A percentile compares a stretch with the other conserved stretches of the same genome.
These are phyloP conservation scores for Vanacampus margaritifer DNA, from an alignment of 2,113 vertebrate species.

Conservation along the genomic window DNA sequence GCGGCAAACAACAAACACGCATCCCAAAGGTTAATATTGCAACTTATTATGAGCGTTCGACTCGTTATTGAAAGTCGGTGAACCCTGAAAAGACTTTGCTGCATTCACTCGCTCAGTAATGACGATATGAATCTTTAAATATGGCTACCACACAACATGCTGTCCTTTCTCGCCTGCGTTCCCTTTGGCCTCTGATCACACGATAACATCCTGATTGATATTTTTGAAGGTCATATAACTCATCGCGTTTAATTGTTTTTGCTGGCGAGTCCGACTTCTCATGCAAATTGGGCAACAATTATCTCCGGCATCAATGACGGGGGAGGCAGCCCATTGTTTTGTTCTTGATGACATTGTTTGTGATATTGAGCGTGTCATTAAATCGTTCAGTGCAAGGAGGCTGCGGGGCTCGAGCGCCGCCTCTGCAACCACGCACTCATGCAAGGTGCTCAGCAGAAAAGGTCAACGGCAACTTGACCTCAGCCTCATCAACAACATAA, in stretches of 20 bases:
- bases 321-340: slow-evolving; percentile 56
- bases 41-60: slow-evolving; percentile 19
- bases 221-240: slow-evolving; percentile 64
- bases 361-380: slow-evolving; percentile 58
- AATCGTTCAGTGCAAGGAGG: slow-evolving; percentile 42
- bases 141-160: not conserved
- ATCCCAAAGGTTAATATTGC: slow-evolving; percentile 21
- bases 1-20: slow-evolving; percentile 25
- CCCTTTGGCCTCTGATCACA: slow-evolving; percentile 44
- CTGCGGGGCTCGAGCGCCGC: slow-evolving; percentile 34
- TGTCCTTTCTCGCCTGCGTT: slow-evolving; percentile 3
- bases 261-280: slow-evolving; percentile 59
- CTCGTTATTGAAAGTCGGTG: slow-evolving; percentile 12
- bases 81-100: slow-evolving; percentile 9
- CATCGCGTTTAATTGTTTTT: slow-evolving; percentile 65
- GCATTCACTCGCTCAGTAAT: slow-evolving; percentile 6
- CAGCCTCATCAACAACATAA: not conserved
- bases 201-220: slow-evolving; percentile 66
- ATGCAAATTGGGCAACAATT: slow-evolving; percentile 69
- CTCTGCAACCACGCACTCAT: slow-evolving; percentile 11
- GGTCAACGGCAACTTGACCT: slow-evolving; percentile 19
- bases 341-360: slow-evolving; percentile 62
- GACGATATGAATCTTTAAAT: slow-evolving; percentile 15
- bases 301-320: slow-evolving; percentile 62
- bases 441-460: slow-evolving; percentile 20